Evolutionary conservation across 2,113 vertebrate genomes (phyloP), one percentile per base, ranked within the genome.

Genomic region (Castor canadensis): DNA sequence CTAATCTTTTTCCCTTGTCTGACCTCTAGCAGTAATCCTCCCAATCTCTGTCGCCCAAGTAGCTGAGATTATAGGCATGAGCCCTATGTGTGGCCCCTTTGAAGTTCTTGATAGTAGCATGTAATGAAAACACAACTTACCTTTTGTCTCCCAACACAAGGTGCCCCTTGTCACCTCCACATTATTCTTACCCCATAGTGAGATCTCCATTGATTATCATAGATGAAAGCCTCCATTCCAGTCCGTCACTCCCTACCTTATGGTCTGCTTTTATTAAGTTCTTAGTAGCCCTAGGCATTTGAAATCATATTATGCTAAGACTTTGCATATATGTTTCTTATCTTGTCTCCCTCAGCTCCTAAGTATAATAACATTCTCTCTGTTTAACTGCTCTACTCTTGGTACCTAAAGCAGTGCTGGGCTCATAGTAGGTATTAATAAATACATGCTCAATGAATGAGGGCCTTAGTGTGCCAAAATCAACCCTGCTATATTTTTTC

Each of bases 271-370:
- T 32, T 32, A 52, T 9, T 22, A 22, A 2, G 8, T 6, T 2
- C 87, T 67, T 24, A 54, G 73, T 56, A 88, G 35, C 71, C 4
- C 4, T 15, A 28, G 22, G 35, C 5, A 17, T 9, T 30, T 83
- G 30, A 83, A 35, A n/a, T 22, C 1, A 20, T 45, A 15, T 10
- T 45, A 45, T 58, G 30, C 52, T 43, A n/a, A 45, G 19, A 24
- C 38, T 16, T 5, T 71, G 16, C 26, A 11, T 22, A 22, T 6
- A 9, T 13, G 30, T 32, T 9, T n/a, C 0, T 1, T 2, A 4
- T n/a, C 16, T 54, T 6, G 1, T n/a, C 22, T n/a, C 8, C 16
- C 35, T 38, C 17, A 38, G 45, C 2, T 52, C 28, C 45, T 19
- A 10, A 49, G 58, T 12, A 64, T 17, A 40, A 30, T 16, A 38